Evolutionary conservation across 2,113 vertebrate species (phyloP).

Genomic region (Danionella cerebrum): DNA sequence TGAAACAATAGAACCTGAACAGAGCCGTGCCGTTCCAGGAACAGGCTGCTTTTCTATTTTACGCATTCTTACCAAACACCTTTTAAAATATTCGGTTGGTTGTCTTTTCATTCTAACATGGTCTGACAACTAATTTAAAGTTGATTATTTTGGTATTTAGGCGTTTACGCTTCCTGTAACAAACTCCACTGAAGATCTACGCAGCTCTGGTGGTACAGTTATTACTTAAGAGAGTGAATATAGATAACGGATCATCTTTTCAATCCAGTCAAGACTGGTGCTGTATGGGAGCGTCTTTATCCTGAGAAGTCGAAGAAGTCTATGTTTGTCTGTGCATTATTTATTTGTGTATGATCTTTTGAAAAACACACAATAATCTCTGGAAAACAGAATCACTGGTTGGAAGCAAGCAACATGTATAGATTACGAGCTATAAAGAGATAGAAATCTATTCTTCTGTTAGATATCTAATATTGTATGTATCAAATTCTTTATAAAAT

Average conservation of each 20-base stretch:
- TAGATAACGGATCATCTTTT: neutral
- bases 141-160: too few species aligned
- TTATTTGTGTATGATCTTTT: constrained; percentile 49
- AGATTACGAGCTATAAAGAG: constrained; percentile 48
- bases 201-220: neutral
- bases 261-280: neutral
- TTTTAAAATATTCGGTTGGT: too few species aligned
- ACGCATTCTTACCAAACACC: too few species aligned
- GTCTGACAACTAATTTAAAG: too few species aligned
- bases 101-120: too few species aligned
- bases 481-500: constrained; percentile 74
- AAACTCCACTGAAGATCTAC: too few species aligned
- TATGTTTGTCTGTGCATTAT: constrained; percentile 40
- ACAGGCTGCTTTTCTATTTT: too few species aligned
- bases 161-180: too few species aligned
- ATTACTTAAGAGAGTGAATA: neutral
- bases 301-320: neutral
- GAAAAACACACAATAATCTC: constrained; percentile 38
- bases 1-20: too few species aligned
- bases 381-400: constrained; percentile 40
- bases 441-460: constrained; percentile 72
- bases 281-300: neutral
- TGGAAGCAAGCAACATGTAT: constrained; percentile 60
- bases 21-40: too few species aligned
- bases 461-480: constrained; percentile 72